These are phyloP conservation scores for Myiothlypis chrysogaster DNA, from an alignment of 2,797 vertebrate genomes.

Conservation along the genomic window DNA sequence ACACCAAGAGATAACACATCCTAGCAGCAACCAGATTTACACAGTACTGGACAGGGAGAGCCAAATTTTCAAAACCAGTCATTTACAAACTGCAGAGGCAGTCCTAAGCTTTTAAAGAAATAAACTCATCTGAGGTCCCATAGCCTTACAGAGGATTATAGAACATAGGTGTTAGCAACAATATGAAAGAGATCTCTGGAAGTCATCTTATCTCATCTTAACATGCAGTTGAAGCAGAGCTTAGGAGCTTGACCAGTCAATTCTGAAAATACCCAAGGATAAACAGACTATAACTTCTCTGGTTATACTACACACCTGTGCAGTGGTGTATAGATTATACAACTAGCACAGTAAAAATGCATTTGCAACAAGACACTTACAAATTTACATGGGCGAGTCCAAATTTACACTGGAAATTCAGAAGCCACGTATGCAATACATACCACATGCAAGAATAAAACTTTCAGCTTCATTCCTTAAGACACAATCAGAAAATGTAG, in stretches of 20 bases:
- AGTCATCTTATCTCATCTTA: rapidly evolving
- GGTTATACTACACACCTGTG: not conserved
- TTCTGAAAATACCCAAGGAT: not conserved
- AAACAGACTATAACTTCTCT: not conserved
- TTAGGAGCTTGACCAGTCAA: not conserved
- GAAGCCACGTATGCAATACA: not conserved
- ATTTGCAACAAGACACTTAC: not conserved
- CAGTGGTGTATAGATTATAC: not conserved
- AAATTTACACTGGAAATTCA: not conserved
- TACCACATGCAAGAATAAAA: not conserved
- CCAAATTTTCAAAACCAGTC: not conserved
- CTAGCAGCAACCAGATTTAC: not conserved
- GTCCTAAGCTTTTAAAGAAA: not conserved
- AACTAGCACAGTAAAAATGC: not conserved
- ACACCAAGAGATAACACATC: not conserved
- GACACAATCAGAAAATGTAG: not conserved
- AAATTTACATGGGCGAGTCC: not conserved
- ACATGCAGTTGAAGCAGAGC: not conserved
- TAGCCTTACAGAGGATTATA: not conserved
- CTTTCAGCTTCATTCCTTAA: not conserved
- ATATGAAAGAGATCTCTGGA: not conserved
- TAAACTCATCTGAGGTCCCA: not conserved
- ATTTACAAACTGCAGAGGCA: not conserved
- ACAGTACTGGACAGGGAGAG: not conserved
- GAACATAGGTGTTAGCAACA: not conserved